phyloP scores from a whole-genome alignment of 1,140 invertebrate genomes.

The Drosophila parvula region DNA sequence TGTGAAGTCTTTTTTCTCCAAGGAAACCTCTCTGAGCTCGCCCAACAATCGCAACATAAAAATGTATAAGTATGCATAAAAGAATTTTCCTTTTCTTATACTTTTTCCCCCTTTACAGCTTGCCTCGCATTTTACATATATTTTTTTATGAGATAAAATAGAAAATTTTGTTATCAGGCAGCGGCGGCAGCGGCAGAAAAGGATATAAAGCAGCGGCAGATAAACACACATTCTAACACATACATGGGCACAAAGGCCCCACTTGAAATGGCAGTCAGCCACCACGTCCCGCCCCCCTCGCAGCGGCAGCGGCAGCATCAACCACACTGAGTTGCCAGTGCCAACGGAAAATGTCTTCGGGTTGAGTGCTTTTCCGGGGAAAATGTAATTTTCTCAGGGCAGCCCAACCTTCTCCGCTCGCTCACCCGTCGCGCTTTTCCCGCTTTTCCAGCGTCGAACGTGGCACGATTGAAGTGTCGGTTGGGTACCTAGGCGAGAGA shows the following conservation, averaged over 20 bases:
- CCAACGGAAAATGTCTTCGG: constrained; percentile 83
- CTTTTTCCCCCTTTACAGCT: constrained; percentile 12
- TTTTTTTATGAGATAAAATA: constrained; percentile 82
- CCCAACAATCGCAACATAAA: constrained; percentile 57
- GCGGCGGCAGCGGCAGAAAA: constrained; percentile 64
- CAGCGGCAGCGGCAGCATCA: constrained; percentile 3
- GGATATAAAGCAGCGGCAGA: constrained; percentile 75
- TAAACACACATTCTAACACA: constrained; percentile 40
- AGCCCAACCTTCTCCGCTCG: constrained; percentile 51
- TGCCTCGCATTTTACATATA: constrained; percentile 57
- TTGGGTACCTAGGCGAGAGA: constrained; percentile 74
- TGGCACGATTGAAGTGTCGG: constrained; percentile 77
- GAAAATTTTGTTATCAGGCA: constrained; percentile 83
- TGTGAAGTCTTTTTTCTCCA: background rate
- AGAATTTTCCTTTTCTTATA: constrained; percentile 54
- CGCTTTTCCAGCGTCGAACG: constrained; percentile 66
- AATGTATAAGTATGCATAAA: constrained; percentile 59
- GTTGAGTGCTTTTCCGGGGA: constrained; percentile 83
- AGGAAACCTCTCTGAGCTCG: constrained; percentile 15
- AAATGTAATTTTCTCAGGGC: constrained; percentile 83
- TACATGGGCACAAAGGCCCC: constrained; percentile 61
- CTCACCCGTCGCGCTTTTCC: constrained; percentile 29
- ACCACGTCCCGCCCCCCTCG: constrained; percentile 1
- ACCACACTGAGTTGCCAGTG: constrained; percentile 66
- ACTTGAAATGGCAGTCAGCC: constrained; percentile 66